Conservation (phyloP, 2,797 vertebrate species). For the Gadopsis bispinosus region DNA sequence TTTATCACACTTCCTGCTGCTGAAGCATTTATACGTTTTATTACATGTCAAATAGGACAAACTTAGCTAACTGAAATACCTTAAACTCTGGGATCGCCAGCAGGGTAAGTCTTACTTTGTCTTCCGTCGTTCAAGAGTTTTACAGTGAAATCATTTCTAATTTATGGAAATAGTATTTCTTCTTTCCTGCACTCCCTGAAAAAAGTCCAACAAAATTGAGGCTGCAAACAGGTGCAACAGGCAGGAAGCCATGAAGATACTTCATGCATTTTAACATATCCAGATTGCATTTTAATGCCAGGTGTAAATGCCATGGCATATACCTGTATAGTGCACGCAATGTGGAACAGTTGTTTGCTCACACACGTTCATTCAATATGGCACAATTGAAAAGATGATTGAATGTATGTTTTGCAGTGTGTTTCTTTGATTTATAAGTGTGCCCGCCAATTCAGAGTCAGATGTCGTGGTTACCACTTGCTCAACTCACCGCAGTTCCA, state of each 20-base stretch:
- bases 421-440: background rate
- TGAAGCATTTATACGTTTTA: background rate
- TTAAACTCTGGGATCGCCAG: background rate
- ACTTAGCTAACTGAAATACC: background rate
- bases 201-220: background rate
- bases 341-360: background rate
- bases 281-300: background rate
- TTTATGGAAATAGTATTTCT: background rate
- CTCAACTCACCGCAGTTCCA: background rate
- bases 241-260: background rate
- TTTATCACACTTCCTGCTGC: background rate
- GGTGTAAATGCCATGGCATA: background rate
- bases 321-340: background rate
- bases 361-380: background rate
- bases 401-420: background rate
- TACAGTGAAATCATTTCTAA: background rate
- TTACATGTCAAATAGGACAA: background rate
- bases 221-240: background rate
- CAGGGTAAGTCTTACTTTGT: background rate
- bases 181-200: background rate
- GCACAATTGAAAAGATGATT: background rate
- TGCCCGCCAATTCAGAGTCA: slow-evolving; percentile 4
- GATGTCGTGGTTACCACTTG: background rate
- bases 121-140: background rate
- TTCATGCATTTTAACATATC: background rate